A percentile compares a stretch with the other conserved stretches of the same genome.
phyloP scores from a whole-genome alignment of 1,140 invertebrate species.

The Dendrolimus kikuchii region DNA sequence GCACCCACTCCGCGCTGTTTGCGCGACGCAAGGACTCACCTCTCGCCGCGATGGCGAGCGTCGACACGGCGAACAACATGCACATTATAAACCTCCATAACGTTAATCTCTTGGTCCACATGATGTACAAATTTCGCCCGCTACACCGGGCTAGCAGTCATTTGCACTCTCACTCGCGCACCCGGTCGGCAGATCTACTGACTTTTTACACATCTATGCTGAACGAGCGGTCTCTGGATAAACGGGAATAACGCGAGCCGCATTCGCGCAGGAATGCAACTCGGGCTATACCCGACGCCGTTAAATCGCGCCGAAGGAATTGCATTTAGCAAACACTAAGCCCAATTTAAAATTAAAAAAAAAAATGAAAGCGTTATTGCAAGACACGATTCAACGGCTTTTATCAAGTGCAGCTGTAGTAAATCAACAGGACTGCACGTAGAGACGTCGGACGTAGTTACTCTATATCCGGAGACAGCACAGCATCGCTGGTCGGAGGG shows the following conservation, averaged over 20 bases:
- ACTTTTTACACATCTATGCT: slow-evolving; percentile 57
- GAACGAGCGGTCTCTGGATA: slow-evolving; percentile 27
- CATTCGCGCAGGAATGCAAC: slow-evolving; percentile 44
- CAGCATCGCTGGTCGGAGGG: slow-evolving; percentile 72
- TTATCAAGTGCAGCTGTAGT: slow-evolving; percentile 24
- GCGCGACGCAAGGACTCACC: slow-evolving; percentile 42
- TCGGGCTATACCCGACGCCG: slow-evolving; percentile 30
- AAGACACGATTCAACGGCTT: slow-evolving; percentile 48
- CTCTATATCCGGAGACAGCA: slow-evolving; percentile 73
- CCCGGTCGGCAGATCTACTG: slow-evolving; percentile 54
- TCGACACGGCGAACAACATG: slow-evolving; percentile 56
- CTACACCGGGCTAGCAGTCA: slow-evolving; percentile 55
- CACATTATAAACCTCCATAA: slow-evolving; percentile 70
- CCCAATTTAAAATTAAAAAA: not conserved
- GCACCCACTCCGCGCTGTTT: slow-evolving; percentile 25
- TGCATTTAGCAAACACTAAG: too few species aligned
- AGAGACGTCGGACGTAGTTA: slow-evolving; percentile 40
- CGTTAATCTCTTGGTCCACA: slow-evolving; percentile 67
- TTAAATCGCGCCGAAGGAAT: slow-evolving; percentile 28
- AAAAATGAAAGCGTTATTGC: not conserved
- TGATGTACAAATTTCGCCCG: slow-evolving; percentile 53
- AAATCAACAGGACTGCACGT: slow-evolving; percentile 34
- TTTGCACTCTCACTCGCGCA: slow-evolving; percentile 68
- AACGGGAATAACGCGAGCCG: slow-evolving; percentile 33
- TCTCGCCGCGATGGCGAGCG: slow-evolving; percentile 54